Base-by-base conservation (phyloP, 2,113 vertebrate species). In the Pontoporia blainvillei region DNA sequence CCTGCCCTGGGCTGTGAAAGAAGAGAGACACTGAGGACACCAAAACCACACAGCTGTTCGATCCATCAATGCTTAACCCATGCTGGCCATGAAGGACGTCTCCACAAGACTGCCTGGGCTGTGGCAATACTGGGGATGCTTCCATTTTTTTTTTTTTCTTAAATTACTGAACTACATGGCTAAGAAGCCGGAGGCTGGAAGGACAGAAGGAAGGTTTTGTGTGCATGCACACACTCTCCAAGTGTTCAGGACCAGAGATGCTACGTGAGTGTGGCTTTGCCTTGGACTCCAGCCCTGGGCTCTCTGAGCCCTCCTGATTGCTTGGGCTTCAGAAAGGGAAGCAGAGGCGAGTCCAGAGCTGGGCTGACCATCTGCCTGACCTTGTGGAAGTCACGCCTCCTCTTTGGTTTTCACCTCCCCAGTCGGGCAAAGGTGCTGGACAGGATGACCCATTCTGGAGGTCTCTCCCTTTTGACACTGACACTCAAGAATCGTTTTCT, bases 351-450 rank as follows among this genome's bases (percentile, higher is more conserved):
- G 64, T 44, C 52, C 39, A 31, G 64, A 62, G 36, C 49, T 13
- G 29, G 27, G 41, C 61, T 23, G n/a, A n/a, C 27, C 9, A 20
- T 14, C 75, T 36, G 3, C 1, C 0, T 6, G 46, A 67, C 71
- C 31, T 27, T n/a, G 20, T 3, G 41, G 67, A 29, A 54, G 66
- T 39, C 29, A 25, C 0, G 6, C 23, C 20, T 46, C 41, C 81
- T 81, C n/a, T 27, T 52, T 52, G 34, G 75, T 71, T 64, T 29
- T 78, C 36, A 3, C 54, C 2, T 91, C 71, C 31, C 41, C 41
- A 69, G 2, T 0, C 8, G 14, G n/a, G 46, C 4, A 57, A 34
- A 59, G 46, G 76, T 59, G 27, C n/a, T 7, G 1, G 13, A 17
- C 15, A 23, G 52, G 21, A n/a, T 13, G 31, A 34, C 49, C 71